These are phyloP conservation scores for Meriones psammophilus DNA, from an alignment of 2,797 vertebrate genomes.

Conservation along the genomic window DNA sequence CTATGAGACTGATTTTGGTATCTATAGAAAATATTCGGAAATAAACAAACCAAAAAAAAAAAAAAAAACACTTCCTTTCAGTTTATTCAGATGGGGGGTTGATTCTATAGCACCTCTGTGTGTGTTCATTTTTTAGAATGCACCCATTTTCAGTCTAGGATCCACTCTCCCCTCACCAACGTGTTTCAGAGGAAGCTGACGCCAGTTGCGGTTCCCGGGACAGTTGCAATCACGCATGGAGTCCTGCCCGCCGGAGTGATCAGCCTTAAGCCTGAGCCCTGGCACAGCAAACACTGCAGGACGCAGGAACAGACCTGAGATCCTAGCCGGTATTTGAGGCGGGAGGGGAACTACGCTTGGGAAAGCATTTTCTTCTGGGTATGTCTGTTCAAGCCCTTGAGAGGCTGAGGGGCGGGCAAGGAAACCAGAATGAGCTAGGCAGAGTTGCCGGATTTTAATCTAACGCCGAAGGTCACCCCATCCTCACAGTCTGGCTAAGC, in stretches of 20 bases:
- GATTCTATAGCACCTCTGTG: background rate
- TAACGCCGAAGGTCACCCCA: background rate
- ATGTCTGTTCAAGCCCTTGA: background rate
- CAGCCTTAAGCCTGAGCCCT: background rate
- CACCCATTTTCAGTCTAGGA: background rate
- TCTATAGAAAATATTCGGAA: background rate
- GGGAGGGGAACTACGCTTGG: background rate
- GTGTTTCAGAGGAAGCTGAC: background rate
- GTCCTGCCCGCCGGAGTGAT: background rate
- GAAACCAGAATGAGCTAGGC: background rate
- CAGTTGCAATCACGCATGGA: background rate
- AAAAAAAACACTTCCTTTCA: background rate
- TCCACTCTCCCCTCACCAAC: background rate
- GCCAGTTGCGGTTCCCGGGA: background rate
- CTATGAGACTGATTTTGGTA: background rate
- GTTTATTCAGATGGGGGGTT: rapidly evolving
- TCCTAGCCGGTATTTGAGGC: background rate
- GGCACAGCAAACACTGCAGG: too few species aligned
- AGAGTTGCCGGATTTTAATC: background rate
- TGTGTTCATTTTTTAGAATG: background rate
- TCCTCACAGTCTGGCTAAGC: background rate
- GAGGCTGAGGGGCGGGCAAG: background rate
- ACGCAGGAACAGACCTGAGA: background rate
- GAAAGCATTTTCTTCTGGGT: background rate
- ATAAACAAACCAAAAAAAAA: background rate